A percentile compares a stretch with the other conserved stretches of the same genome.
phyloP scores from a whole-genome alignment of 1,140 invertebrate genomes.

The Papilio glaucus region DNA sequence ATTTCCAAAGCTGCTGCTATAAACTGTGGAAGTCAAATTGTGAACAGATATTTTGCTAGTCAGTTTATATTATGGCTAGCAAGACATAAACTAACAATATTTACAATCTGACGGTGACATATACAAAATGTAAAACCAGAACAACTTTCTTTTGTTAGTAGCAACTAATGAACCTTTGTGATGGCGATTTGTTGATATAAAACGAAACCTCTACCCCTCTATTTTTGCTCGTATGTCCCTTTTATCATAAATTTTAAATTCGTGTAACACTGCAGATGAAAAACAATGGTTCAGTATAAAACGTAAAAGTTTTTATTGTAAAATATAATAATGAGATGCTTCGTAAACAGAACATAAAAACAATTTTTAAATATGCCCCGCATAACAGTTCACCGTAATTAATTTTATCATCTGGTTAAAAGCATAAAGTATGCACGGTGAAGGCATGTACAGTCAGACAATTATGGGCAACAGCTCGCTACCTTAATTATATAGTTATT shows the following conservation, averaged over 20 bases:
- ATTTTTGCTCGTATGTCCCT: background rate
- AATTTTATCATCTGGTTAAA: slow-evolving; percentile 15
- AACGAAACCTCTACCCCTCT: no score
- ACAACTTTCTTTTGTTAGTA: no score
- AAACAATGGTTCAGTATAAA: background rate
- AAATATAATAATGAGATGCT: slow-evolving; percentile 2
- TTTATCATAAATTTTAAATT: background rate
- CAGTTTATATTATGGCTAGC: no score
- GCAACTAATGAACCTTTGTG: no score
- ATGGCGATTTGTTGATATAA: no score
- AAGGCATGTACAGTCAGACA: background rate
- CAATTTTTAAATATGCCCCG: slow-evolving; percentile 10
- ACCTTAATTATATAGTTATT: no score
- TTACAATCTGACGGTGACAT: no score
- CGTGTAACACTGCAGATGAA: background rate
- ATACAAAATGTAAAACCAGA: no score
- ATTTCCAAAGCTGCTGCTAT: no score
- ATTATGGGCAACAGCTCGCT: background rate
- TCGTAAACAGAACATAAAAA: background rate
- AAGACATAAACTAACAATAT: no score
- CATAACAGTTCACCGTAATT: slow-evolving; percentile 1
- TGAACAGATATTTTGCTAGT: no score
- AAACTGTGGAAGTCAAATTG: no score
- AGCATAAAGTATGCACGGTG: background rate
- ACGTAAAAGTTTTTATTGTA: background rate